Evolutionary conservation across 2,888 invertebrate species (phyloP).

Genomic region (Limulus polyphemus): DNA sequence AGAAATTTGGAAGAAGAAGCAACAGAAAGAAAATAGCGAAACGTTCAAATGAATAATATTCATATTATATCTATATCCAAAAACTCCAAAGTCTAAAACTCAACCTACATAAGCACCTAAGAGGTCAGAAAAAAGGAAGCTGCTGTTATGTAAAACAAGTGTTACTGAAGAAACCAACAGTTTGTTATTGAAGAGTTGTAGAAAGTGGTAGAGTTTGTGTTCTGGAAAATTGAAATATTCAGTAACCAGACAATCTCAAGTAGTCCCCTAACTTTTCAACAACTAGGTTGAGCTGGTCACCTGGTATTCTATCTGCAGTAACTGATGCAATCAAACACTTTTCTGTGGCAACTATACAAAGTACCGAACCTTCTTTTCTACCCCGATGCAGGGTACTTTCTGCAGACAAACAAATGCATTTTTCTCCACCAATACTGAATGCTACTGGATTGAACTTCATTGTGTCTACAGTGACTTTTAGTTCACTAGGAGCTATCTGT

Average conservation of each 20-base stretch:
- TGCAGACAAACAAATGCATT: slow-evolving; percentile 26
- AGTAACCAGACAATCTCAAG: slow-evolving; percentile 25
- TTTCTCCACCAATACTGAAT: slow-evolving; percentile 27
- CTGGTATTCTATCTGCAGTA: slow-evolving; percentile 28
- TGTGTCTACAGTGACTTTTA: slow-evolving; percentile 27
- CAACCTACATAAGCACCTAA: too few species aligned
- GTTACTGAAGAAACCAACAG: too few species aligned
- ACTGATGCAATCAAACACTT: slow-evolving; percentile 28
- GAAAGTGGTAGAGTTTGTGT: too few species aligned
- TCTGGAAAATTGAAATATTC: too few species aligned
- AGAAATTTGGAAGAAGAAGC: too few species aligned
- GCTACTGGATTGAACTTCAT: slow-evolving; percentile 25
- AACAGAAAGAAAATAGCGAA: too few species aligned
- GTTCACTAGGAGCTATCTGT: slow-evolving; percentile 26
- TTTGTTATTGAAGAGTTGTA: too few species aligned
- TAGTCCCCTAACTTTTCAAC: slow-evolving; percentile 30
- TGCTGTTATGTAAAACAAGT: too few species aligned
- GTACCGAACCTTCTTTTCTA: slow-evolving; percentile 28
- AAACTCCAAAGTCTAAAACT: too few species aligned
- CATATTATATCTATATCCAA: too few species aligned
- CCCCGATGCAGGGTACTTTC: slow-evolving; percentile 27
- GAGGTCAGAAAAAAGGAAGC: too few species aligned
- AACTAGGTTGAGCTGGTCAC: slow-evolving; percentile 28
- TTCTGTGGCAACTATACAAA: slow-evolving; percentile 28
- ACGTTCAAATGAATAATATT: too few species aligned